Evolutionary conservation across 35 echinoderm and acorn worm species (phyloP).

Genomic region (Apostichopus japonicus): DNA sequence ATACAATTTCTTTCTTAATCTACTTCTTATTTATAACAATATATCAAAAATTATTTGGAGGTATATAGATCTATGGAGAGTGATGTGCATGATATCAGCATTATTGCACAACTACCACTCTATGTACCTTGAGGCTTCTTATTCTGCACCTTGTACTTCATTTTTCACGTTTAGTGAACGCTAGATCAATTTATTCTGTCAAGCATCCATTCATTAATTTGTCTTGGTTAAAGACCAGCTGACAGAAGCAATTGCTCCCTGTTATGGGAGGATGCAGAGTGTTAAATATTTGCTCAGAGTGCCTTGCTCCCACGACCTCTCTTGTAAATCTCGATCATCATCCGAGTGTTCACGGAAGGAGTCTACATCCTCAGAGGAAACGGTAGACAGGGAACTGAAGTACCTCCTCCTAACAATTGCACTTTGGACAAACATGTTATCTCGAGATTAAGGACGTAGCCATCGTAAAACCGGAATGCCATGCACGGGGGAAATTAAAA

Average conservation of each 20-base stretch:
- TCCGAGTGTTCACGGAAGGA: too few relatives aligned
- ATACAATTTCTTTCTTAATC: too few relatives aligned
- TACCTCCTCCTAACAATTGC: neutral
- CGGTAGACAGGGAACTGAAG: neutral
- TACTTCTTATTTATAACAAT: too few relatives aligned
- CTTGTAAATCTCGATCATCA: too few relatives aligned
- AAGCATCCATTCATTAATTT: neutral
- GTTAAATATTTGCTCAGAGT: neutral
- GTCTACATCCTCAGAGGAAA: too few relatives aligned
- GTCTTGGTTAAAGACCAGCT: neutral
- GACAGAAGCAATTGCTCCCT: neutral
- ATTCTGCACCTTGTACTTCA: too few relatives aligned
- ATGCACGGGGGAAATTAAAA: neutral
- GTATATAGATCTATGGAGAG: too few relatives aligned
- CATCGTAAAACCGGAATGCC: neutral
- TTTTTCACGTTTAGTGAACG: too few relatives aligned
- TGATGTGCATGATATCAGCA: too few relatives aligned
- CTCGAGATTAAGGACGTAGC: neutral
- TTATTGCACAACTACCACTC: too few relatives aligned
- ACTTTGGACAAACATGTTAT: slow-evolving; percentile 1
- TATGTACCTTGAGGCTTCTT: too few relatives aligned
- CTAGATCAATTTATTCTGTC: neutral
- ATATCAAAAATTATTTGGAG: too few relatives aligned
- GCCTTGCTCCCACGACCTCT: neutral
- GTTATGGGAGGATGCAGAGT: neutral